Percentiles rank a stretch among this genome's conserved stretches.
Evolutionary conservation across 2,888 invertebrate species (phyloP).

Genomic region (Scaptomyza tumidula): DNA sequence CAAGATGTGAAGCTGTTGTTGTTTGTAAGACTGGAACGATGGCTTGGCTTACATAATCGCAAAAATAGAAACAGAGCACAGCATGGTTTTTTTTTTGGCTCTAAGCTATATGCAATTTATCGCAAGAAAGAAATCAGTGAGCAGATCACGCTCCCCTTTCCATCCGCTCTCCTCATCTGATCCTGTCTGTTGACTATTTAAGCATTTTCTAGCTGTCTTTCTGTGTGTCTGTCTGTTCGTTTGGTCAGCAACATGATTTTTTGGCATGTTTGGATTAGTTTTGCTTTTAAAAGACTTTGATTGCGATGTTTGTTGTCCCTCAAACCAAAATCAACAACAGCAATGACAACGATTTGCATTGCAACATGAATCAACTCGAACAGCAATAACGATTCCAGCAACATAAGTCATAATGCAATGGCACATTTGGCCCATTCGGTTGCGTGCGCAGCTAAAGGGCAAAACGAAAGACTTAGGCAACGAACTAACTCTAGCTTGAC

Average conservation of each 20-base stretch:
- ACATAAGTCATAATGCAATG: slow-evolving; percentile 71
- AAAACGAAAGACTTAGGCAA: slow-evolving; percentile 73
- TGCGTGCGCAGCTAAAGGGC: slow-evolving; percentile 63
- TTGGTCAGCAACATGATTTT: slow-evolving; percentile 68
- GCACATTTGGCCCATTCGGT: slow-evolving; percentile 60
- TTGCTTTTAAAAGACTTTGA: slow-evolving; percentile 76
- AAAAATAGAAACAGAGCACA: slow-evolving; percentile 56
- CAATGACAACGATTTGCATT: slow-evolving; percentile 72
- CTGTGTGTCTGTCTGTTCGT: slow-evolving; percentile 14
- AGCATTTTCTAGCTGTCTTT: slow-evolving; percentile 9
- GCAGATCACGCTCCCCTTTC: slow-evolving; percentile 16
- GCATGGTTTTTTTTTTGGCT: slow-evolving; percentile 10
- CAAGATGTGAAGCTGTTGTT: slow-evolving; percentile 12
- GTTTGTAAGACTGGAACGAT: slow-evolving; percentile 48
- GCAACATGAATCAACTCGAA: slow-evolving; percentile 56
- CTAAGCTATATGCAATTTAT: slow-evolving; percentile 62
- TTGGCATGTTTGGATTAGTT: slow-evolving; percentile 75
- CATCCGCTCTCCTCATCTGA: background rate
- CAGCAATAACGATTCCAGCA: slow-evolving; percentile 25
- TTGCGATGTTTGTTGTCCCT: slow-evolving; percentile 58
- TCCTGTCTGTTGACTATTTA: slow-evolving; percentile 35
- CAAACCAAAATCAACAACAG: slow-evolving; percentile 34
- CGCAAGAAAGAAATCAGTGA: slow-evolving; percentile 63
- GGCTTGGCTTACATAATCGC: slow-evolving; percentile 59
- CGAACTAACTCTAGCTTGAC: slow-evolving; percentile 47